These are phyloP conservation scores for Psilopogon haemacephalus DNA, from an alignment of 2,113 vertebrate species.

Conservation along the genomic window DNA sequence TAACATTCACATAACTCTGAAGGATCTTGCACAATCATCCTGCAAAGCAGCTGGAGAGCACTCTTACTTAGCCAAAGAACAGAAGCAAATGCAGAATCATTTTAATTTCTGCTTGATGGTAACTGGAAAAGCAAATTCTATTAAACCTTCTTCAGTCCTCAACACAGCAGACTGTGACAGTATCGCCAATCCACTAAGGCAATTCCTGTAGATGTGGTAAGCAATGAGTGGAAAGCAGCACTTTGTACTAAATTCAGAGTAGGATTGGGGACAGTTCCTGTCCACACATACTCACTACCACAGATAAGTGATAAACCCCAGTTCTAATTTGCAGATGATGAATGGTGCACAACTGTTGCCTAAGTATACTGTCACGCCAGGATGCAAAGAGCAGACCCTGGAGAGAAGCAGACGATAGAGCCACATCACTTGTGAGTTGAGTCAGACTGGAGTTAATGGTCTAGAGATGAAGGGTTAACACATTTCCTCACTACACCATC, in stretches of 20 bases:
- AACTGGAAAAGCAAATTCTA: background rate
- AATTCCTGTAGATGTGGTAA: background rate
- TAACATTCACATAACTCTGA: background rate
- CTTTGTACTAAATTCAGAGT: background rate
- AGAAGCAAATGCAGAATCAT: background rate
- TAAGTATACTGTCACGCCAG: background rate
- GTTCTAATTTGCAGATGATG: background rate
- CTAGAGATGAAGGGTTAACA: background rate
- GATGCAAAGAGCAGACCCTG: background rate
- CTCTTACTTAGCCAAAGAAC: background rate
- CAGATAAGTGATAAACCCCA: background rate
- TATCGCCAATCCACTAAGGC: background rate
- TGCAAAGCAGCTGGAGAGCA: background rate
- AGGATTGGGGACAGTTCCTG: background rate
- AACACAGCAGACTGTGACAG: fast-evolving
- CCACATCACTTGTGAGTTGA: background rate
- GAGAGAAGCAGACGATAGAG: background rate
- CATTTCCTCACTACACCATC: background rate
- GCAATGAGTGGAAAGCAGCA: background rate
- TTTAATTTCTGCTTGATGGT: background rate
- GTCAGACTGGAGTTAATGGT: background rate
- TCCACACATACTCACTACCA: background rate
- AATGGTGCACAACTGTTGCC: background rate
- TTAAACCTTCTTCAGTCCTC: background rate
- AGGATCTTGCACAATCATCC: constrained; percentile 25